phyloP scores from a whole-genome alignment of 2,888 invertebrate genomes.

The Perizoma flavofasciatum region DNA sequence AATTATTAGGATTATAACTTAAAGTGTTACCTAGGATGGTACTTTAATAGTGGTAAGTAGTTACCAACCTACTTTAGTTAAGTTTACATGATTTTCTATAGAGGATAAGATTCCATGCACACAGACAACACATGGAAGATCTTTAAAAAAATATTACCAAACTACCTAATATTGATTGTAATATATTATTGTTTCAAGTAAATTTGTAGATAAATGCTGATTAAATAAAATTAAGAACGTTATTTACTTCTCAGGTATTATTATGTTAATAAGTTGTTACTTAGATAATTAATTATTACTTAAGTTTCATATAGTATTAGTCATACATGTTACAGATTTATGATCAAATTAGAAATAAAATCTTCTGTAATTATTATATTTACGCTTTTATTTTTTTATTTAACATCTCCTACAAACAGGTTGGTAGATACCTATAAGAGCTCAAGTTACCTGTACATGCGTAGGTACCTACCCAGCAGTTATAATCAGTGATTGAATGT shows the following conservation, averaged over 20 bases:
- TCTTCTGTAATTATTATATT: slow-evolving; percentile 16
- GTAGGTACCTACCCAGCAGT: too few species aligned
- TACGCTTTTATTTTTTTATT: slow-evolving; percentile 9
- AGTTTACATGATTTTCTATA: too few species aligned
- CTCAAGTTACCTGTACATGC: too few species aligned
- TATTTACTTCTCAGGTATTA: slow-evolving; percentile 20
- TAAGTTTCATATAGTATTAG: slow-evolving; percentile 17
- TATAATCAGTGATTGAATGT: too few species aligned
- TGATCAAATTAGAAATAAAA: slow-evolving; percentile 4
- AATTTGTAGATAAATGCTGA: slow-evolving; percentile 10
- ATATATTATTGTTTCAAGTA: slow-evolving; percentile 18
- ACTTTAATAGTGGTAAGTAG: too few species aligned
- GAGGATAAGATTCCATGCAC: too few species aligned
- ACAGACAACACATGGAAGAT: too few species aligned
- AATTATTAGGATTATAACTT: too few species aligned
- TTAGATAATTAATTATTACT: slow-evolving; percentile 14
- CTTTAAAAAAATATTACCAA: too few species aligned
- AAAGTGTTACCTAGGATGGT: too few species aligned
- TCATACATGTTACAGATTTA: slow-evolving; percentile 3
- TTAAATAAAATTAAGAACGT: slow-evolving; percentile 9
- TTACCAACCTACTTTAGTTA: too few species aligned
- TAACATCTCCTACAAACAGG: background rate
- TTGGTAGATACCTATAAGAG: too few species aligned
- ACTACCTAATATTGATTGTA: slow-evolving; percentile 9
- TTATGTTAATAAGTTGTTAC: slow-evolving; percentile 27